Evolutionary conservation across 2,113 vertebrate genomes (phyloP), one percentile per base, ranked within the genome.

Genomic region (Motacilla tschutschensis): DNA sequence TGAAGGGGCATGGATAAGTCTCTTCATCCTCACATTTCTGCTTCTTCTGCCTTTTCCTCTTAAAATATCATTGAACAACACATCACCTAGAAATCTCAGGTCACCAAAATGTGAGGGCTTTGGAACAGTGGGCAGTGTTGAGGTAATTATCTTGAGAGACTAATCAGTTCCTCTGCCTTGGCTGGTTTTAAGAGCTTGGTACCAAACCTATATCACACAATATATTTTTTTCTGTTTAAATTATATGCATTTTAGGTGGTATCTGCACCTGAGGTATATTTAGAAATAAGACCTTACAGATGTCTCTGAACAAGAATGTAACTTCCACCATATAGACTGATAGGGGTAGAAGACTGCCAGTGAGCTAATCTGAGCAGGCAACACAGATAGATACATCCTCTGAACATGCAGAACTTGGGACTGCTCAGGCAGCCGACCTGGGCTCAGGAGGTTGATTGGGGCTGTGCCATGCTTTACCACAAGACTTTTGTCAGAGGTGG

Each of bases 371-470:
- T 54, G 29, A 58, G 31, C 43, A 53, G n/a, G 16, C 24, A 17
- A 3, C 0, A 1, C 12, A 31, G 12, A 31, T 1, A 67, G 19
- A 8, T 33, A 10, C 3, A 20, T 50, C 10, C 16, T 53, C 26
- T 22, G 14, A 67, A 51, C 51, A 24, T 0, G 1, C 40, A 51
- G n/a, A 22, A 8, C 12, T 43, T 38, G 31, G 9, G 28, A 18
- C 11, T 24, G 17, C 33, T 53, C 28, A 35, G 17, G 12, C 7
- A 60, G 25, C 20, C 17, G 14, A 16, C 29, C 8, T 0, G 0
- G 16, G 4, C 22, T 64, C 8, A 0, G 2, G 12, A 19, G 5
- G 15, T 24, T 24, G 6, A 3, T 2, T 38, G 1, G 8, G 25
- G 8, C 31, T 66, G 7, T 71, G 21, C n/a, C 8, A 2, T 9